Conservation (phyloP, 2,113 vertebrate species). For the Bambusicola thoracicus region DNA sequence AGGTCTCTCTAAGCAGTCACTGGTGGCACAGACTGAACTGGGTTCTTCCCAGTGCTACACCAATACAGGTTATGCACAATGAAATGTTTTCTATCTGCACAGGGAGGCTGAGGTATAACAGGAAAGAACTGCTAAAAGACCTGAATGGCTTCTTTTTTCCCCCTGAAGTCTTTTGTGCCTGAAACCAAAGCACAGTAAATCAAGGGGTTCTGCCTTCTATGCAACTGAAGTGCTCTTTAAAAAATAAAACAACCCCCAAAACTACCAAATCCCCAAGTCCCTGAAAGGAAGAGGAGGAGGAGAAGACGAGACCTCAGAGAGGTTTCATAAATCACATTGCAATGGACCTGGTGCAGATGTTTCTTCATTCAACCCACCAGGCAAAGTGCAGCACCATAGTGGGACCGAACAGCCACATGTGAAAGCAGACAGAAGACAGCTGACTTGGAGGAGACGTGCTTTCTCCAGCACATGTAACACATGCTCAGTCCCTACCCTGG, state of each 20-base stretch:
- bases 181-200: constrained; percentile 52
- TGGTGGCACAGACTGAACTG: background rate
- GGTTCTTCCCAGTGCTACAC: background rate
- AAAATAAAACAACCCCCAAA: background rate
- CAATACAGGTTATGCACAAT: background rate
- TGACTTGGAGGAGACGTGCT: constrained; percentile 34
- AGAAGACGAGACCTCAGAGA: constrained; percentile 43
- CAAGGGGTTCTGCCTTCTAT: constrained; percentile 49
- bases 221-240: constrained; percentile 15
- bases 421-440: constrained; percentile 33
- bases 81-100: background rate
- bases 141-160: background rate
- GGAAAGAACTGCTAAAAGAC: constrained; percentile 2
- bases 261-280: constrained; percentile 33
- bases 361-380: constrained; percentile 32
- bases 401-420: background rate
- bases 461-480: constrained; percentile 3
- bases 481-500: background rate
- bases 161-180: constrained; percentile 7
- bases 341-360: constrained; percentile 49
- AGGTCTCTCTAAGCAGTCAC: background rate
- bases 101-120: background rate
- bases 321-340: constrained; percentile 54
- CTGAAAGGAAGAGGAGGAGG: constrained; percentile 41
- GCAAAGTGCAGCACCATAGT: background rate